Evolutionary conservation across 1,140 invertebrate species (phyloP).

Genomic region (Ceratoteleas bidentatus): DNA sequence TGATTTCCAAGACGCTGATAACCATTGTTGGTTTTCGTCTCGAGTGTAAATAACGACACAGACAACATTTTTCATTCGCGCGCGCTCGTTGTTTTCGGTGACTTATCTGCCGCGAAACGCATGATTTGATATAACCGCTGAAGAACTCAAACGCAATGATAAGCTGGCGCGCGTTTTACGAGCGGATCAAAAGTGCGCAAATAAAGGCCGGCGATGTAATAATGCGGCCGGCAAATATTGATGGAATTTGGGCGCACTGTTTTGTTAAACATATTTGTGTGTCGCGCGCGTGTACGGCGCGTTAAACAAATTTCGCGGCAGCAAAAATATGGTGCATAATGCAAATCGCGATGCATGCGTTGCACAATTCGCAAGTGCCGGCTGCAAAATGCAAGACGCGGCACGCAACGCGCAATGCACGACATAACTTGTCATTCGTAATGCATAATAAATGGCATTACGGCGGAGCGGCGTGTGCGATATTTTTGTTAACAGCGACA

Average conservation of each 20-base stretch:
- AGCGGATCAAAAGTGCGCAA: slow-evolving; percentile 33
- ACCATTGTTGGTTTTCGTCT: too few relatives aligned
- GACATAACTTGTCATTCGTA: slow-evolving; percentile 49
- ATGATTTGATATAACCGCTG: slow-evolving; percentile 35
- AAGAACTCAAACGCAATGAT: slow-evolving; percentile 37
- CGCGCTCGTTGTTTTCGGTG: slow-evolving; percentile 16
- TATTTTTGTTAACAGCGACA: too few relatives aligned
- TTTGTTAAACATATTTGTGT: slow-evolving; percentile 40
- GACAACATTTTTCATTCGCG: too few relatives aligned
- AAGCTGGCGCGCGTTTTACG: slow-evolving; percentile 18
- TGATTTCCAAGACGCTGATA: too few relatives aligned
- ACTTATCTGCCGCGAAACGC: slow-evolving; percentile 27
- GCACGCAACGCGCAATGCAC: slow-evolving; percentile 47
- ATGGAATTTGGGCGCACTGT: slow-evolving; percentile 27
- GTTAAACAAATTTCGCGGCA: slow-evolving; percentile 30
- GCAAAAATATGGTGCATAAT: slow-evolving; percentile 29
- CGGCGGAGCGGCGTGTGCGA: slow-evolving; percentile 35
- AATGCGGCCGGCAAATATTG: slow-evolving; percentile 33
- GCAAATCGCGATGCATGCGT: slow-evolving; percentile 33
- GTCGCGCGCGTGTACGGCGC: slow-evolving; percentile 4
- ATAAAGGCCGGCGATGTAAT: slow-evolving; percentile 33
- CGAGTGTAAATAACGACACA: too few relatives aligned
- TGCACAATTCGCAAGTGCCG: slow-evolving; percentile 41
- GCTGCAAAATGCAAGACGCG: slow-evolving; percentile 30
- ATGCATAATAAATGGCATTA: slow-evolving; percentile 49